These are phyloP conservation scores for Bovichtus diacanthus DNA, from an alignment of 2,797 vertebrate genomes.

Conservation along the genomic window DNA sequence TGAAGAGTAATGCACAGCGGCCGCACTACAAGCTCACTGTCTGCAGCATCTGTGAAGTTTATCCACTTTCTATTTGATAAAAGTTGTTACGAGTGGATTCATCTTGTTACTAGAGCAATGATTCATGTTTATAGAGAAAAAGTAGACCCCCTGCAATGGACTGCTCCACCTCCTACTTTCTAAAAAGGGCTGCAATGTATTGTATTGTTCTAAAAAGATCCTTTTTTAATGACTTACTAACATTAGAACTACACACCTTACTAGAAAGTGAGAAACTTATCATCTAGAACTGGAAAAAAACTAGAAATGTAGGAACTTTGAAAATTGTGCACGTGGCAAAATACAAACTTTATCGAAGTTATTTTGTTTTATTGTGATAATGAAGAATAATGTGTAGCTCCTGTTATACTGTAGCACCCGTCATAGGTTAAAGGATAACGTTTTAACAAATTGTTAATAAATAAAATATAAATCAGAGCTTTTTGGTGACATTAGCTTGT, in stretches of 20 bases:
- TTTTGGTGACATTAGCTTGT: neutral
- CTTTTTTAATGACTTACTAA: neutral
- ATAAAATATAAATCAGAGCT: neutral
- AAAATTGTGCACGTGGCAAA: neutral
- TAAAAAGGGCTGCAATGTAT: neutral
- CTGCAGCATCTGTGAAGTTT: too few species aligned
- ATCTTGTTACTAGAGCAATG: neutral
- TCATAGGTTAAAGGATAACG: neutral
- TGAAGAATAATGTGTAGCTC: neutral
- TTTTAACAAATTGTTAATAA: conserved; percentile 8
- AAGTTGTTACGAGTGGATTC: neutral
- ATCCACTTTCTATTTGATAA: neutral
- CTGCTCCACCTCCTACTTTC: neutral
- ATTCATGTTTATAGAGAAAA: neutral
- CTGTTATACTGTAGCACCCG: neutral
- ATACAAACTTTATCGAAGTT: too few species aligned
- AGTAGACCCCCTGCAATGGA: neutral
- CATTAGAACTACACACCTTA: neutral
- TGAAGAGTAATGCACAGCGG: neutral
- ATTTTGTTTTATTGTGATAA: neutral
- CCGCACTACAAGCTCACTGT: neutral
- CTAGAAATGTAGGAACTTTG: neutral
- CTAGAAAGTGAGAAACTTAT: neutral
- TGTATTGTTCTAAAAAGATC: neutral
- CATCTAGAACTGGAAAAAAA: too few species aligned